Conservation (phyloP, 2,113 vertebrate species). For the Calonectris borealis region DNA sequence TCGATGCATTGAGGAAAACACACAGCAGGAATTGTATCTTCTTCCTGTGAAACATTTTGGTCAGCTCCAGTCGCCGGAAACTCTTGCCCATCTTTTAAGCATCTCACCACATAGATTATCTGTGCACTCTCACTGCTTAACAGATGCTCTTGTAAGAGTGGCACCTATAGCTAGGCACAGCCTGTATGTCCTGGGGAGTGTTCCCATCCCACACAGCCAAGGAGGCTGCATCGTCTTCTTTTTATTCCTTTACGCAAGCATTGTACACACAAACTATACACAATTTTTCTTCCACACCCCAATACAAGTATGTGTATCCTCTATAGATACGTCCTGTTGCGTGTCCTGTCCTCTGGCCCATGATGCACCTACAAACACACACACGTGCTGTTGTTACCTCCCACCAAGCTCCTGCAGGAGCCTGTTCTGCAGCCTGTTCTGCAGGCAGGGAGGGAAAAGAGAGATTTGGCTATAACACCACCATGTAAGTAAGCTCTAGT, state of each 20-base stretch:
- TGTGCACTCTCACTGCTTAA: not conserved
- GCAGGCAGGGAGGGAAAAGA: not conserved
- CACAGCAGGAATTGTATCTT: not conserved
- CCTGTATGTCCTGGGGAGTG: not conserved
- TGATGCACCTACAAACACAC: not conserved
- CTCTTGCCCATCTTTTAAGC: not conserved
- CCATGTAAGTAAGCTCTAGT: constrained; percentile 31
- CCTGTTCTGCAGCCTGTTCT: not conserved
- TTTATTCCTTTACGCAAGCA: not conserved
- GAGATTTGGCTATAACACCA: constrained; percentile 20
- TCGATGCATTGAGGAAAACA: not conserved
- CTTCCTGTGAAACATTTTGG: not conserved
- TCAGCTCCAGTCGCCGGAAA: not conserved
- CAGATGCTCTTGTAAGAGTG: not conserved
- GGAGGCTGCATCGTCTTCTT: not conserved
- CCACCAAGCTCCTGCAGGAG: not conserved
- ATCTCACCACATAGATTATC: not conserved
- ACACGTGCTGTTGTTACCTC: accelerated
- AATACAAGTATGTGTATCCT: not conserved
- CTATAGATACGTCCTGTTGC: not conserved
- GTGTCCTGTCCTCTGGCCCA: not conserved
- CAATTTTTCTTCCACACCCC: not conserved
- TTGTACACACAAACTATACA: not conserved
- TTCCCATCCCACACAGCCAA: not conserved
- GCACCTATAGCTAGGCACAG: not conserved